phyloP scores from a whole-genome alignment of 2,888 invertebrate genomes.

The Drosophila helvetica region DNA sequence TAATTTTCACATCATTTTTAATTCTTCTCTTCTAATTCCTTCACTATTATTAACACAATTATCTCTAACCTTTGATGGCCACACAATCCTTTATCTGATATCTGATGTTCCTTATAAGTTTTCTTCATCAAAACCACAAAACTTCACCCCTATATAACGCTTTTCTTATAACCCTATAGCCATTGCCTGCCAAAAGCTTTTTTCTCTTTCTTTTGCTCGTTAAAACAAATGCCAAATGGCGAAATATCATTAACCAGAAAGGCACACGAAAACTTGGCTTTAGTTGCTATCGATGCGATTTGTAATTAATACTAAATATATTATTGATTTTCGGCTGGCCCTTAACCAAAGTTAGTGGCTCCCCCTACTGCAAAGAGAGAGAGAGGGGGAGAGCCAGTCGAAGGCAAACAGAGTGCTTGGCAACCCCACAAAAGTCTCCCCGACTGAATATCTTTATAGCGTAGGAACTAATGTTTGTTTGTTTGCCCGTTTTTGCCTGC shows the following conservation, averaged over 20 bases:
- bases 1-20: too few relatives aligned
- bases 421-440: background rate
- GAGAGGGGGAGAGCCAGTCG: too few relatives aligned
- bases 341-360: background rate
- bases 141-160: background rate
- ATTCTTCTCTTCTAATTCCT: background rate
- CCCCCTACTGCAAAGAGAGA: too few relatives aligned
- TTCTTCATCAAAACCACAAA: background rate
- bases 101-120: background rate
- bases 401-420: background rate
- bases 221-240: background rate
- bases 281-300: conserved; percentile 15
- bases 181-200: background rate
- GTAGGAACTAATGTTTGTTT: background rate
- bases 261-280: conserved; percentile 6
- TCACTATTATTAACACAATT: background rate
- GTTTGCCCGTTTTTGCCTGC: background rate
- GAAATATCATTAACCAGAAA: background rate
- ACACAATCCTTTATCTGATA: background rate
- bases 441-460: background rate
- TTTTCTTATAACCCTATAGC: background rate
- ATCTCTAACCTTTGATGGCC: background rate
- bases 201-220: background rate
- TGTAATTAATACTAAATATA: conserved; percentile 26
- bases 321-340: conserved; percentile 17